Percentiles rank a stretch among this genome's conserved stretches.
These are phyloP conservation scores for Merluccius polli DNA, from an alignment of 2,797 vertebrate genomes.

Conservation along the genomic window DNA sequence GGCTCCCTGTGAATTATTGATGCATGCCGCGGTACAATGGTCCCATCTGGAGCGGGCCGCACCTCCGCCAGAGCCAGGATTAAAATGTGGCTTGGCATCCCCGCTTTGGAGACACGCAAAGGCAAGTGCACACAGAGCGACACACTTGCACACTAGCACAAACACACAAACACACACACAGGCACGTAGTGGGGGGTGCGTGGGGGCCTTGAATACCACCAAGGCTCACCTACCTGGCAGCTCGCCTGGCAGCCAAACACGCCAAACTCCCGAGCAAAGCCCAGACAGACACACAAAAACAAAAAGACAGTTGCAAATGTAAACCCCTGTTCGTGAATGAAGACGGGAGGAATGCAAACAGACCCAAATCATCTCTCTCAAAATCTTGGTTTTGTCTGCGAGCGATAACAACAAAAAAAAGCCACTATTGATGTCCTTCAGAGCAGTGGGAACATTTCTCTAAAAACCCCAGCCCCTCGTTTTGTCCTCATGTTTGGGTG, in stretches of 20 bases:
- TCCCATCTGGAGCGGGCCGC: conserved; percentile 71
- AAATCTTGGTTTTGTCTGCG: background rate
- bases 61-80: conserved; percentile 61
- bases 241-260: conserved; percentile 6
- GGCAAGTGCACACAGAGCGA: conserved; percentile 23
- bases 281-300: background rate
- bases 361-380: background rate
- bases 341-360: background rate
- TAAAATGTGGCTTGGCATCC: conserved; percentile 58
- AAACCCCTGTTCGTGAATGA: background rate
- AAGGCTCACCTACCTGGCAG: conserved; percentile 30
- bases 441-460: background rate
- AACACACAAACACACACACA: conserved; percentile 6
- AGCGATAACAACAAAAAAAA: too few species aligned
- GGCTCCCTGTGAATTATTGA: conserved; percentile 76
- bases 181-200: background rate
- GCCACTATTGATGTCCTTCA: too few species aligned
- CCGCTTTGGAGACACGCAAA: conserved; percentile 12
- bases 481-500: background rate
- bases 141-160: background rate
- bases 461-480: background rate
- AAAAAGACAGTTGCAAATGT: background rate
- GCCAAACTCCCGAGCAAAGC: background rate
- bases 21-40: conserved; percentile 71
- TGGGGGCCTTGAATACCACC: conserved; percentile 7